phyloP scores from a whole-genome alignment of 2,113 vertebrate genomes.

The Halichoerus grypus region DNA sequence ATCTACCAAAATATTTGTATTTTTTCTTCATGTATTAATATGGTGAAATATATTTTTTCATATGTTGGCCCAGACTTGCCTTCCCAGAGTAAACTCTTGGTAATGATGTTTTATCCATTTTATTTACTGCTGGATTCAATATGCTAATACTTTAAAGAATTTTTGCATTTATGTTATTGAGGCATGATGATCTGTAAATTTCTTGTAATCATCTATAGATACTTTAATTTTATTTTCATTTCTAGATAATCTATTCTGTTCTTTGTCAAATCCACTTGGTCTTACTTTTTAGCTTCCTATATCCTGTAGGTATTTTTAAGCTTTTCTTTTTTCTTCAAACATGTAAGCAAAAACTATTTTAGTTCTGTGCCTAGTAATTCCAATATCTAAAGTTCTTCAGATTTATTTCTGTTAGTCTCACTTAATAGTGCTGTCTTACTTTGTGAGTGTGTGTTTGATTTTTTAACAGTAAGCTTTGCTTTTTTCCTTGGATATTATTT shows the following conservation, averaged over 20 bases:
- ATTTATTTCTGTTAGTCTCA: not conserved
- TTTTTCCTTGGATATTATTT: conserved; percentile 34
- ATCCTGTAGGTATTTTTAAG: not conserved
- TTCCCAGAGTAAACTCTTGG: not conserved
- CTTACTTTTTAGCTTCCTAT: not conserved
- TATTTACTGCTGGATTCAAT: not conserved
- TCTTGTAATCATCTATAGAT: not conserved
- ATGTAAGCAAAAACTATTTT: not conserved
- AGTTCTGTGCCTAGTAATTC: not conserved
- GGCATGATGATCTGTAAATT: not conserved
- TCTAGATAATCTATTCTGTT: not conserved
- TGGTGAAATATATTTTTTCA: not conserved
- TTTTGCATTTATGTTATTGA: not conserved
- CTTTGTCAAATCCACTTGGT: not conserved
- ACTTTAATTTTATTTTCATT: conserved; percentile 16
- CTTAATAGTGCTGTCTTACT: not conserved
- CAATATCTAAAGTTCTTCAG: not conserved
- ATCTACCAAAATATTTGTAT: not conserved
- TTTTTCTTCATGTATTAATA: not conserved
- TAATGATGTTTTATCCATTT: not conserved
- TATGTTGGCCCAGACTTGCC: not conserved
- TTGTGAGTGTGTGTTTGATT: not conserved
- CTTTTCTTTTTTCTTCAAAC: not conserved
- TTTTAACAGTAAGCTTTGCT: not conserved
- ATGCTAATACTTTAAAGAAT: not conserved